Evolutionary conservation across 1,140 invertebrate species (phyloP).

Genomic region (Lethocerus indicus): DNA sequence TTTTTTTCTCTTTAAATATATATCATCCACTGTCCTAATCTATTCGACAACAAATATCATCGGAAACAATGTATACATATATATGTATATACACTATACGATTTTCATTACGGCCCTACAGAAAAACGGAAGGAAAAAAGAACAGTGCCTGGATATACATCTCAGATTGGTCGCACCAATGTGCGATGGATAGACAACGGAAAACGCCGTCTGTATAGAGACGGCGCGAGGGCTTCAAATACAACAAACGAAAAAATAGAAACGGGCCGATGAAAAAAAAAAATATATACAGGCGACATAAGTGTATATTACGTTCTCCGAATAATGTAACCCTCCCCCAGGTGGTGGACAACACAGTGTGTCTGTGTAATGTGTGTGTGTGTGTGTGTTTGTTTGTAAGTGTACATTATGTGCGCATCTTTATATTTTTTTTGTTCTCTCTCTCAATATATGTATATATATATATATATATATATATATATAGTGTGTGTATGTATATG

Average conservation of each 20-base stretch:
- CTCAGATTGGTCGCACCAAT: background rate
- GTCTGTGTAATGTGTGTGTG: background rate
- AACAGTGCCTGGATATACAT: background rate
- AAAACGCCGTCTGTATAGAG: background rate
- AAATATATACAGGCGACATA: background rate
- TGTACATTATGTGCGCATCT: too few species aligned
- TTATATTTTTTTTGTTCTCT: too few species aligned
- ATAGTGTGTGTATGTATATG: too few species aligned
- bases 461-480: too few species aligned
- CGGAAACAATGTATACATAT: background rate
- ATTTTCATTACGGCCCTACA: background rate
- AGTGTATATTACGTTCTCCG: background rate
- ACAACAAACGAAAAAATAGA: background rate
- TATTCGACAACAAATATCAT: background rate
- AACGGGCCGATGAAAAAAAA: background rate
- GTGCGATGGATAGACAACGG: background rate
- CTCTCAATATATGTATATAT: too few species aligned
- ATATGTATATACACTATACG: background rate
- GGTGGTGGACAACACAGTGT: background rate
- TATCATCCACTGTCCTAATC: too few species aligned
- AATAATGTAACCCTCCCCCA: too few species aligned
- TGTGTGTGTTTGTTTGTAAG: background rate
- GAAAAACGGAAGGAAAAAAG: background rate
- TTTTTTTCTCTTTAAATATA: too few species aligned
- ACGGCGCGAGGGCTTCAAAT: background rate